Conservation (phyloP, 2,888 invertebrate genomes). For the Seira ritae region DNA sequence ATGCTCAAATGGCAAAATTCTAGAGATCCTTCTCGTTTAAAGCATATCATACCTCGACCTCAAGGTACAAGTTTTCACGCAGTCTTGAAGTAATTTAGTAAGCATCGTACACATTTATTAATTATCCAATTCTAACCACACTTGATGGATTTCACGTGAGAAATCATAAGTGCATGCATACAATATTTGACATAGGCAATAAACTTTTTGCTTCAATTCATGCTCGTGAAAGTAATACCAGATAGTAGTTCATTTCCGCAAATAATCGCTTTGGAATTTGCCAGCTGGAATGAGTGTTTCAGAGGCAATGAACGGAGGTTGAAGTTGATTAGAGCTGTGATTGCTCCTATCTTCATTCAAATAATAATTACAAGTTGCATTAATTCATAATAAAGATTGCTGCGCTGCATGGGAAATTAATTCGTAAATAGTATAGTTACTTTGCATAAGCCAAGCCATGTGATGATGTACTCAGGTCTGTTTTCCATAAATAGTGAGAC, state of each 20-base stretch:
- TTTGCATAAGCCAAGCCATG: slow-evolving; percentile 95
- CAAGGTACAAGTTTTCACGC: too few species aligned
- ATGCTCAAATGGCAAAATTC: too few species aligned
- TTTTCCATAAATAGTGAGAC: slow-evolving; percentile 94
- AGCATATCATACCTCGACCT: too few species aligned
- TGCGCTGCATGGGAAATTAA: too few species aligned
- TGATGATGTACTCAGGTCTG: slow-evolving; percentile 91
- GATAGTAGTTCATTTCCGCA: slow-evolving; percentile 32
- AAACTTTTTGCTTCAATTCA: not conserved
- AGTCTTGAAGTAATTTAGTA: too few species aligned
- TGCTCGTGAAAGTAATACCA: slow-evolving; percentile 18
- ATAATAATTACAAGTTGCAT: not conserved
- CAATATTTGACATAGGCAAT: too few species aligned
- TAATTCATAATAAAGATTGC: too few species aligned
- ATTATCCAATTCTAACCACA: too few species aligned
- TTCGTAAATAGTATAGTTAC: slow-evolving; percentile 58
- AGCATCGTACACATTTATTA: too few species aligned
- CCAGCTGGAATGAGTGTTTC: slow-evolving; percentile 26
- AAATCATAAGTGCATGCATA: too few species aligned
- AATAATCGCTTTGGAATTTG: slow-evolving; percentile 24
- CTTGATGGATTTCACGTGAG: too few species aligned
- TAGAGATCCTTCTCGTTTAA: too few species aligned
- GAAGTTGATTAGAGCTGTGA: slow-evolving; percentile 31
- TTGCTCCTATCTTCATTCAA: slow-evolving; percentile 26
- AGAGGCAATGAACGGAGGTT: slow-evolving; percentile 36